Percentiles rank a stretch among this genome's conserved stretches.
Conservation (phyloP, 2,888 invertebrate genomes). For the Tuta absoluta region DNA sequence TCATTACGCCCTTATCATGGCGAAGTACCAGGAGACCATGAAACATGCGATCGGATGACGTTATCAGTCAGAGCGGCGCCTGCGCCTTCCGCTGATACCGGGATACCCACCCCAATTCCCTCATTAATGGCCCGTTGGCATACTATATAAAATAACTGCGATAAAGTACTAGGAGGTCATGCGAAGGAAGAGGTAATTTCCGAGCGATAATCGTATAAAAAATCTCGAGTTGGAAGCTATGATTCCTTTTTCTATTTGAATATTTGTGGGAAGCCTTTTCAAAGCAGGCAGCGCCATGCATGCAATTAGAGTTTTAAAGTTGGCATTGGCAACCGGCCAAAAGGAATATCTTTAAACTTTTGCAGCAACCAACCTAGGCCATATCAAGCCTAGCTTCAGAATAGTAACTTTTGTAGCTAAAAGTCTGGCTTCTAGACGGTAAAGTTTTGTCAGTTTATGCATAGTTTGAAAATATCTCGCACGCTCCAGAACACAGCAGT, state of each 20-base stretch:
- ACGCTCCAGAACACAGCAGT: background rate
- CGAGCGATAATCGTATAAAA: background rate
- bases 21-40: background rate
- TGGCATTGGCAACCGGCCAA: background rate
- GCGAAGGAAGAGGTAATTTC: background rate
- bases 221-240: too few relatives aligned
- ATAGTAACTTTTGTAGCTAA: too few relatives aligned
- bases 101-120: background rate
- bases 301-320: background rate
- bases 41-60: conserved; percentile 2
- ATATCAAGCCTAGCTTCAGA: background rate
- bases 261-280: background rate
- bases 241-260: too few relatives aligned
- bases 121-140: background rate
- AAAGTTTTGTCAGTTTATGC: background rate
- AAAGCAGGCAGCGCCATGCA: too few relatives aligned
- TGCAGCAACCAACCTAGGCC: background rate
- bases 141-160: background rate
- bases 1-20: background rate
- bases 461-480: background rate
- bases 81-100: conserved; percentile 35
- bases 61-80: conserved; percentile 38
- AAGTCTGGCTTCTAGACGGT: too few relatives aligned
- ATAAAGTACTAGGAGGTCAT: background rate
- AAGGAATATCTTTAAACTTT: background rate